Base-by-base conservation (phyloP, 2,113 vertebrate genomes). In the Pelecanoides urinatrix region DNA sequence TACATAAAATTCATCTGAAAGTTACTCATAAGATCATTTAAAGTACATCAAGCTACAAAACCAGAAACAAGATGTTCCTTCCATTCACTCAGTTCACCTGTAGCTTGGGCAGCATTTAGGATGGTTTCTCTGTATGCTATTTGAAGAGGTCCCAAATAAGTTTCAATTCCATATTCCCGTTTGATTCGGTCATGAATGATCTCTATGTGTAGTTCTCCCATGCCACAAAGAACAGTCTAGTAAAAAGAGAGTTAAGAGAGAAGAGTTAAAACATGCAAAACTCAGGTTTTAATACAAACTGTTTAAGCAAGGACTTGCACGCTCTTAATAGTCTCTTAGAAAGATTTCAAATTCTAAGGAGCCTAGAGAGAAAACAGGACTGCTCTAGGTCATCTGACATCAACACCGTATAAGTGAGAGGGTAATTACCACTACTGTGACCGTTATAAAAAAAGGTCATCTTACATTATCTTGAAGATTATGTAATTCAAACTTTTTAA, bases 131-230 rank as follows among this genome's bases (percentile, higher is more conserved):
- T 98, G 96, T 99, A 99, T 8, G 99, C 99, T 96, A 99, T 98
- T 92, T 99, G 99, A 59, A 99, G 98, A 10, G 99, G 99, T 70
- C 99, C 99, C 5, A 99, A 97, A 2, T 99, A 98, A 42, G 99
- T 99, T 96, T 99, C 99, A 21, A 99, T 98, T 95, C 99, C 98
- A 74, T 99, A 99, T 92, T 99, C 99, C 92, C 99, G 98, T 95
- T 98, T 98, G 97, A 99, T 99, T 82, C 99, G 98, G 78, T 99
- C 99, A 38, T 99, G 99, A 96, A 99, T 97, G 78, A 99, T 99
- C 95, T 99, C 99, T 88, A 99, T 99, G 95, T 99, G 99, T 90
- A 99, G 98, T 86, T 99, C 99, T 62, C 99, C 99, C 99, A 99
- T 99, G n/a, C 99, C 99, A 97, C 99, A 99, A 32, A 99, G 98